Conservation (phyloP, 2,888 invertebrate genomes). For the Agonum fuliginosum region DNA sequence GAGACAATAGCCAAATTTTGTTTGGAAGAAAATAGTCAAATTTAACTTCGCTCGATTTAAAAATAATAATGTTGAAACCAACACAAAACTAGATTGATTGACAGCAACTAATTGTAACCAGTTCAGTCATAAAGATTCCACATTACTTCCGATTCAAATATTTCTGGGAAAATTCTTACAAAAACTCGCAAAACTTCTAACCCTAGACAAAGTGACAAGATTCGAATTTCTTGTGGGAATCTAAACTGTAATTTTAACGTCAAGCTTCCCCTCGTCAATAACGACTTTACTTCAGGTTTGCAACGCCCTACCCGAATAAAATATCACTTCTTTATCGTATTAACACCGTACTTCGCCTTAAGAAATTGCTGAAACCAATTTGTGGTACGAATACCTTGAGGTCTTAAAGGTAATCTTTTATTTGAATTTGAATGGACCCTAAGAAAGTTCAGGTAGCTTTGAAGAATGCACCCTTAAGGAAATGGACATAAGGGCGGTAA, state of each 20-base stretch:
- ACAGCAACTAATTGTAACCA: too few species aligned
- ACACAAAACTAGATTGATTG: too few species aligned
- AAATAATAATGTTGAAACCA: too few species aligned
- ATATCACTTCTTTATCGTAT: constrained; percentile 4
- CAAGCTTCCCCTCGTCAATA: constrained; percentile 44
- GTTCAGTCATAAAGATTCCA: too few species aligned
- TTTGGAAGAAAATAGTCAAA: too few species aligned
- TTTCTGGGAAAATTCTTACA: background rate
- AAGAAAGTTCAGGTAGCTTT: constrained; percentile 55
- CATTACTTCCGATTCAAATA: too few species aligned
- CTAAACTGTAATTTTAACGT: constrained; percentile 54
- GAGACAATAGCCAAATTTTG: too few species aligned
- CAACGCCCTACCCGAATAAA: constrained; percentile 4
- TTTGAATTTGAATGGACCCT: constrained; percentile 55
- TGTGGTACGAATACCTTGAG: constrained; percentile 8
- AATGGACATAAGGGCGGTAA: background rate
- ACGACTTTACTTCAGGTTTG: constrained; percentile 43
- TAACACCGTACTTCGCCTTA: background rate
- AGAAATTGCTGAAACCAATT: constrained; percentile 1
- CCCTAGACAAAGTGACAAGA: constrained; percentile 34
- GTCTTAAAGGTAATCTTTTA: constrained; percentile 59
- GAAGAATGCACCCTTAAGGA: background rate
- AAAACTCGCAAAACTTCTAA: background rate
- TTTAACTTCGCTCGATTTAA: too few species aligned
- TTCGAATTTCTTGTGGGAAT: constrained; percentile 50